phyloP scores from a whole-genome alignment of 2,113 vertebrate species.

The Indicator indicator region DNA sequence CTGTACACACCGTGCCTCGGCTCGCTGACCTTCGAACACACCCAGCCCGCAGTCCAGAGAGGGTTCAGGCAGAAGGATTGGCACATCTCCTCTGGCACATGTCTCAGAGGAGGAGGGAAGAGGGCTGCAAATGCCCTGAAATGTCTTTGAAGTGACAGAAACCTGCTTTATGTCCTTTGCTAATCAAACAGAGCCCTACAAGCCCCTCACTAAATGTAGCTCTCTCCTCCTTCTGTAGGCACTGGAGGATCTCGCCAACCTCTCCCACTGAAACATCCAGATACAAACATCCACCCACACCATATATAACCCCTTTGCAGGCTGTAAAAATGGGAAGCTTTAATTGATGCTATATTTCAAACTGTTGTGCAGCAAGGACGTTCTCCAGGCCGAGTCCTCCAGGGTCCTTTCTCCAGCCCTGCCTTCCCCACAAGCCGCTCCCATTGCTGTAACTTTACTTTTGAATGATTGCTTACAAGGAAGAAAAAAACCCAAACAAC shows the following conservation, averaged over 20 bases:
- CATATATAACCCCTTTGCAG: conserved; percentile 27
- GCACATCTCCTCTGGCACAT: not conserved
- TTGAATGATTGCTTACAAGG: conserved; percentile 24
- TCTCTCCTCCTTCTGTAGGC: not conserved
- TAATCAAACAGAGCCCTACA: conserved; percentile 4
- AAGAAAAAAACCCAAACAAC: not conserved
- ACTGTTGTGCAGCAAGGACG: conserved; percentile 47
- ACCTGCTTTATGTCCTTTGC: conserved; percentile 19
- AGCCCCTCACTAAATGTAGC: not conserved
- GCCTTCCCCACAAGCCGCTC: not conserved
- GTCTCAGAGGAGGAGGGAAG: not conserved
- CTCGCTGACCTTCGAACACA: not conserved
- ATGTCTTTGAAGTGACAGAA: not conserved
- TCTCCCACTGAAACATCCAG: conserved; percentile 14
- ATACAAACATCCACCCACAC: conserved; percentile 33
- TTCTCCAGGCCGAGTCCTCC: conserved; percentile 2
- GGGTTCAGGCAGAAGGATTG: not conserved
- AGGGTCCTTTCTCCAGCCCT: conserved; percentile 18
- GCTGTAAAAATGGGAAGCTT: conserved; percentile 55
- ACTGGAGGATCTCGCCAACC: not conserved
- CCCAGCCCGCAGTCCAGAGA: accelerated
- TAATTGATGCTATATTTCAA: conserved; percentile 75
- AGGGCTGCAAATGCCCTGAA: not conserved
- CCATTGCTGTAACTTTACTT: not conserved
- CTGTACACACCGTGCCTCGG: not conserved